Evolutionary conservation across 2,797 vertebrate genomes (phyloP).

Genomic region (Chaenodraco wilsoni): DNA sequence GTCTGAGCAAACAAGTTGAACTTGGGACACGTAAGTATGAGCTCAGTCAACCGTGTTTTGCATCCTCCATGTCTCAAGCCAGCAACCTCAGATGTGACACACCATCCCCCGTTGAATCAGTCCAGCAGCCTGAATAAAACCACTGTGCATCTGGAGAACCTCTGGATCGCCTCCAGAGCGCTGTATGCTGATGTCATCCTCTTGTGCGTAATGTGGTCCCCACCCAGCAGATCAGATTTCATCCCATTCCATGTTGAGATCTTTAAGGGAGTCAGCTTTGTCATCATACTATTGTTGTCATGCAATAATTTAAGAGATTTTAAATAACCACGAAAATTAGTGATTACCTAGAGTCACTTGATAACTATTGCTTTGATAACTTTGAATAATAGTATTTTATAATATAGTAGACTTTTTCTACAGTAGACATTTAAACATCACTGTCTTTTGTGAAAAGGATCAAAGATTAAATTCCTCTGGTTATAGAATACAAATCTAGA

Average conservation of each 20-base stretch:
- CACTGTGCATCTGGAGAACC: slow-evolving; percentile 75
- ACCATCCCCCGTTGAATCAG: slow-evolving; percentile 34
- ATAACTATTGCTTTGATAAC: neutral
- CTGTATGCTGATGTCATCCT: slow-evolving; percentile 76
- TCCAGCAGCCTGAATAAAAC: slow-evolving; percentile 62
- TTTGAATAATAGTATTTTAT: neutral
- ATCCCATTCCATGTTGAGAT: slow-evolving; percentile 28
- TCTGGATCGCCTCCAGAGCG: slow-evolving; percentile 69
- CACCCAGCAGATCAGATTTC: slow-evolving; percentile 66
- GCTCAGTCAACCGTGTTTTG: slow-evolving; percentile 61
- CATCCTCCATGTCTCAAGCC: slow-evolving; percentile 44
- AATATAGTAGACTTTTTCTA: no score
- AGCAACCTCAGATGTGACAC: slow-evolving; percentile 56
- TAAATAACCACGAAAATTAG: neutral
- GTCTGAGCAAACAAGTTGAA: slow-evolving; percentile 31
- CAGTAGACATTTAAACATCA: neutral
- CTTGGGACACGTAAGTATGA: slow-evolving; percentile 45
- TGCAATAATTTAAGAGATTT: neutral
- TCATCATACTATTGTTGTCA: slow-evolving; percentile 1
- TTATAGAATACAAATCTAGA: neutral
- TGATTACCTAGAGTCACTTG: neutral
- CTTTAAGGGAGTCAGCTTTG: neutral
- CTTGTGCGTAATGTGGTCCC: slow-evolving; percentile 57
- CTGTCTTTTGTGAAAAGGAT: neutral
- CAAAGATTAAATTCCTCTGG: no score